Base-by-base conservation (phyloP, 2,888 invertebrate genomes). In the Biston stratarius region DNA sequence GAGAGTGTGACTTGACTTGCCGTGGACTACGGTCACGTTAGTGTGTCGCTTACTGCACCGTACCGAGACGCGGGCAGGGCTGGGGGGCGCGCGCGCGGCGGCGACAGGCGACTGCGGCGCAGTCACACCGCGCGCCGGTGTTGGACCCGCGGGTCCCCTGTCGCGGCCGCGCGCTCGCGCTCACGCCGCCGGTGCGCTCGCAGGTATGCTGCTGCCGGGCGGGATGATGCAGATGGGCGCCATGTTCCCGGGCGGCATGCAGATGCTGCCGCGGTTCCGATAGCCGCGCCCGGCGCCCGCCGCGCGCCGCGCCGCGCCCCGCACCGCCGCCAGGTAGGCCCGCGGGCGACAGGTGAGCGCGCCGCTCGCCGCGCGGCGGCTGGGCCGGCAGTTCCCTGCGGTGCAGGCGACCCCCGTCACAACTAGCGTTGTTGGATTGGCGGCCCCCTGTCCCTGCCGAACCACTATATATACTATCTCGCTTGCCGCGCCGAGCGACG, bases 231-330 rank as follows among this genome's bases (percentile, higher is more conserved):
- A 84, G 81, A 93, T 69, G 69, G 65, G 94, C 82, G 94, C 94
- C 80, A 93, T 95, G 94, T 92, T 92, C 84, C 88, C 89, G 71
- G 87, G 88, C 76, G 86, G 87, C 72, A 72, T 95, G 77, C 95
- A 94, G 72, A 95, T 96, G 95, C 97, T 97, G 97, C 97, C 97
- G 78, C 96, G 97, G 92, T 97, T 96, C 95, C 97, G 97, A 95
- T 97, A 97, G 97, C 90, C 83, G 83, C 48, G 45, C 14, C 44
- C 1, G 9, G 47, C 86, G 42, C 42, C 10, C 11, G 11, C 59
- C 66, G 63, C 59, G 61, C 74, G 71, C 69, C 79, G 80, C 81
- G 47, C 76, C 81, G 75, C 73, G 79, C 81, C 79, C 81, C 79
- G 71, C 48, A 34, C 61, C 61, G 86, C 45, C 14, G 45, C 59